phyloP scores from a whole-genome alignment of 2,888 invertebrate species.

The Beris morrisii region DNA sequence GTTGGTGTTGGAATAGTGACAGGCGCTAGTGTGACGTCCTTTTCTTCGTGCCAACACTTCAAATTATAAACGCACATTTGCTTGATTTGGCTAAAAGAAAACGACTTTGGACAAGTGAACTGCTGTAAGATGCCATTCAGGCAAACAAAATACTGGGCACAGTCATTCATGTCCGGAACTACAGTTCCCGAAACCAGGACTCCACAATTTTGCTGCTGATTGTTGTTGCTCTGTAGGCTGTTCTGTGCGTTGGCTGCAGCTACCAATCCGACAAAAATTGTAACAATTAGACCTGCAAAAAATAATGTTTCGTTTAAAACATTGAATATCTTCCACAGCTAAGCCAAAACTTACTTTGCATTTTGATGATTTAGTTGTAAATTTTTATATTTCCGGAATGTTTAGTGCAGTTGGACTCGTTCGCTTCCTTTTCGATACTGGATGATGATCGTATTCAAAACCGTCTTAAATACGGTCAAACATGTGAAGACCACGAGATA shows the following conservation, averaged over 20 bases:
- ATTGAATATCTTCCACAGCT: neutral
- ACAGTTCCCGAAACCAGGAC: neutral
- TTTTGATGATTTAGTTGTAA: no score
- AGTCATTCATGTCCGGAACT: neutral
- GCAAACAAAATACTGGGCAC: neutral
- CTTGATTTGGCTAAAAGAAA: neutral
- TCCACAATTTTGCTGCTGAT: neutral
- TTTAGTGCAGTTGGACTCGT: neutral
- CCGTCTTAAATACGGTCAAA: no score
- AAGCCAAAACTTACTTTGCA: no score
- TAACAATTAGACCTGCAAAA: neutral
- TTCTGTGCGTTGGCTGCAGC: neutral
- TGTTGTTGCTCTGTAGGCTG: no score
- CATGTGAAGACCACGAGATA: no score
- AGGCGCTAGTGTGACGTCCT: no score
- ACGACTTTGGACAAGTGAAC: neutral
- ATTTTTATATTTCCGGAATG: no score
- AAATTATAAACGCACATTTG: neutral
- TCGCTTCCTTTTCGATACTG: conserved; percentile 4
- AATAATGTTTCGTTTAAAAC: no score
- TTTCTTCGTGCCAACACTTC: neutral
- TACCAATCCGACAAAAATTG: neutral
- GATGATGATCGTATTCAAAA: no score
- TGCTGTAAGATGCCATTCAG: neutral
- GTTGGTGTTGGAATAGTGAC: no score